Percentiles rank a stretch among this genome's conserved stretches.
Evolutionary conservation across 2,797 vertebrate genomes (phyloP).

Genomic region (Siniperca scherzeri): DNA sequence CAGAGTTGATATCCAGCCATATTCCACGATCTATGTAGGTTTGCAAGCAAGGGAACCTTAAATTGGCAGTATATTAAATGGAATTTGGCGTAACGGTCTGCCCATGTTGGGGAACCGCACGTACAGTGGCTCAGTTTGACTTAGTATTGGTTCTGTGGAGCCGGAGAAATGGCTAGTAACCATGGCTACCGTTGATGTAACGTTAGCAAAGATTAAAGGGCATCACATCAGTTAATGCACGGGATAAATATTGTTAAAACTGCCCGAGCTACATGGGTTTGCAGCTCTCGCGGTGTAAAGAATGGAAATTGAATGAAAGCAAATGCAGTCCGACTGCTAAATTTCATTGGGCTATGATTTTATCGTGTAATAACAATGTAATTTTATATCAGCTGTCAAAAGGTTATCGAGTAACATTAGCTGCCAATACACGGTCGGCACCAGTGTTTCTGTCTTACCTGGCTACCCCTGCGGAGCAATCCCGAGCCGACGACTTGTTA

Average conservation of each 20-base stretch:
- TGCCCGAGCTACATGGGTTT: background rate
- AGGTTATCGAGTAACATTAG: background rate
- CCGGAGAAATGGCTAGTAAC: slow-evolving; percentile 35
- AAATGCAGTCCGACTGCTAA: too few relatives aligned
- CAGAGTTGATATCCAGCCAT: too few relatives aligned
- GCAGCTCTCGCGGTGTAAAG: background rate
- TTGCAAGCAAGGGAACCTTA: background rate
- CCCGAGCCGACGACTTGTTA: slow-evolving; percentile 12
- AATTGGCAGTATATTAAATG: background rate
- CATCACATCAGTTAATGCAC: slow-evolving; percentile 1
- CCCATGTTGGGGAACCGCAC: background rate
- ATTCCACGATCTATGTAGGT: fast-evolving
- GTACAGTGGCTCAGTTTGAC: background rate
- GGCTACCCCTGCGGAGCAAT: slow-evolving; percentile 16
- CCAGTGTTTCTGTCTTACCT: slow-evolving; percentile 50
- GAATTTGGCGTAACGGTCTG: slow-evolving; percentile 10
- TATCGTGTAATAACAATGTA: background rate
- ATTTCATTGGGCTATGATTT: background rate
- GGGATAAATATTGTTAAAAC: background rate
- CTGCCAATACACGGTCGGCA: background rate
- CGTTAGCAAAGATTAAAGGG: slow-evolving; percentile 18
- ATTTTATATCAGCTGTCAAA: background rate
- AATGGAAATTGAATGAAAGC: background rate
- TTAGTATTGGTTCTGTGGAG: slow-evolving; percentile 17
- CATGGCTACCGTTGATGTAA: slow-evolving; percentile 53